Conservation (phyloP, 2,888 invertebrate species). For the Agonopterix arenella region DNA sequence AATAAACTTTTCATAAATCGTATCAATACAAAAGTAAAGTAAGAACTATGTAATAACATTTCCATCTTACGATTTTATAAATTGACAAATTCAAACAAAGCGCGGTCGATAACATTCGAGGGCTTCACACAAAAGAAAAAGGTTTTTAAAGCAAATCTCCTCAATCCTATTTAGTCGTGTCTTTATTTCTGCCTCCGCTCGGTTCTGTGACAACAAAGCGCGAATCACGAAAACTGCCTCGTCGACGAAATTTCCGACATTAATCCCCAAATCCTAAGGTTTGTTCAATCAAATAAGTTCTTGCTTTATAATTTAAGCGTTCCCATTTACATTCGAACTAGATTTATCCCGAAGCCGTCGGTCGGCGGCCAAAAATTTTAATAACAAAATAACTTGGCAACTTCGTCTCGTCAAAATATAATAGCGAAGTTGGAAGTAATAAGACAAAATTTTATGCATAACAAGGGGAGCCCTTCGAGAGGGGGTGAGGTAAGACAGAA, state of each 20-base stretch:
- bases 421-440: conserved; percentile 75
- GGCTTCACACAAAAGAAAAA: conserved; percentile 12
- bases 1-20: too few relatives aligned
- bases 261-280: conserved; percentile 62
- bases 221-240: conserved; percentile 33
- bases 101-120: conserved; percentile 12
- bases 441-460: conserved; percentile 76
- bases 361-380: conserved; percentile 68
- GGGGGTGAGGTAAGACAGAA: conserved; percentile 27
- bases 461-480: conserved; percentile 56
- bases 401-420: conserved; percentile 71
- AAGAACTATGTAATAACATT: too few relatives aligned
- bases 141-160: conserved; percentile 10
- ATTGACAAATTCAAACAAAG: conserved; percentile 10
- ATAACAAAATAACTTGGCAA: conserved; percentile 75
- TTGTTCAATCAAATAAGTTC: conserved; percentile 71
- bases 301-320: conserved; percentile 67
- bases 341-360: conserved; percentile 49
- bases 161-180: conserved; percentile 16
- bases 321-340: conserved; percentile 69
- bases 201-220: conserved; percentile 28
- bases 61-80: not conserved
- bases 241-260: conserved; percentile 51
- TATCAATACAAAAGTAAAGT: too few relatives aligned
- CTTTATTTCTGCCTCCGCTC: conserved; percentile 10